phyloP scores from a whole-genome alignment of 2,797 vertebrate genomes.

The Artibeus lituratus region DNA sequence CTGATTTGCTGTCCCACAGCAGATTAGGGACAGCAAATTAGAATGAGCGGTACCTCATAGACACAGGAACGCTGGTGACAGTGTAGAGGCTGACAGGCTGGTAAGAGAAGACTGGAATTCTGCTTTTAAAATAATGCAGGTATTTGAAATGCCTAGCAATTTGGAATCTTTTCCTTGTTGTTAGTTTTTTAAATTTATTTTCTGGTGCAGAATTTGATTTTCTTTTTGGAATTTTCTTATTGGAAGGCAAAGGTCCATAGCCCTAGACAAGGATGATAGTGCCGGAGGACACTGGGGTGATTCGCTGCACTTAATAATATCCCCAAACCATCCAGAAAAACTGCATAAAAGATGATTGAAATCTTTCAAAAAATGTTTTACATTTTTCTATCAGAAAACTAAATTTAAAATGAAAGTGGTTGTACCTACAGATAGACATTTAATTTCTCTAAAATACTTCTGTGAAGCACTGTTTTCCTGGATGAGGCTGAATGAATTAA shows the following conservation, averaged over 20 bases:
- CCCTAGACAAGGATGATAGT: not conserved
- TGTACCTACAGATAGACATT: not conserved
- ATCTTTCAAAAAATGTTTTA: not conserved
- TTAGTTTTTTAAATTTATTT: not conserved
- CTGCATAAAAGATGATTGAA: not conserved
- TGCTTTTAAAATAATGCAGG: not conserved
- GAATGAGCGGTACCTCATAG: not conserved
- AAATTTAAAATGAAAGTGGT: not conserved
- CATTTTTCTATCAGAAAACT: not conserved
- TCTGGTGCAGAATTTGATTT: not conserved
- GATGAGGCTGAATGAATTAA: not conserved
- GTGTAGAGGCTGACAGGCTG: not conserved
- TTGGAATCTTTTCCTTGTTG: not conserved
- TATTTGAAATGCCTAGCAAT: not conserved
- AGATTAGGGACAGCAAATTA: not conserved
- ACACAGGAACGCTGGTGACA: not conserved
- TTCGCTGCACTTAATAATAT: not conserved
- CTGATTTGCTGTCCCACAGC: not conserved
- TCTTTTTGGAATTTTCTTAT: not conserved
- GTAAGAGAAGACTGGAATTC: not conserved
- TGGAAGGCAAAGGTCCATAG: not conserved
- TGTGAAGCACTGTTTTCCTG: not conserved
- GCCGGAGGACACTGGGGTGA: not conserved
- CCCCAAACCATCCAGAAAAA: not conserved
- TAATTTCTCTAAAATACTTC: not conserved